Evolutionary conservation across 1,140 invertebrate species (phyloP).

Genomic region (Plectrocnemia conspersa): DNA sequence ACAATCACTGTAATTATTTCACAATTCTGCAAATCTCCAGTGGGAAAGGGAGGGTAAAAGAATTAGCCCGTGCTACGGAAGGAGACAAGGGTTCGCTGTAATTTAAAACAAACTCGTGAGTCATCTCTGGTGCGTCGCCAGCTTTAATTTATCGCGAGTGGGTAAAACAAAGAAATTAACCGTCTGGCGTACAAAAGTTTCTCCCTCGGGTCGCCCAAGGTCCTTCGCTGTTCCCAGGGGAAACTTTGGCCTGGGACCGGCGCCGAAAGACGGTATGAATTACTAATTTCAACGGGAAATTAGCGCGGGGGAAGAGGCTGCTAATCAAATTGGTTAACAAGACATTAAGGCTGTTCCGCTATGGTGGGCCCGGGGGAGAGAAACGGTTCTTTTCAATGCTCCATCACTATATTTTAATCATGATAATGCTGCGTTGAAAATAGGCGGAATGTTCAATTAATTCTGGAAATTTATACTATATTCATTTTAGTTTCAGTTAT

Average conservation of each 20-base stretch:
- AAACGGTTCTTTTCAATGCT: no score
- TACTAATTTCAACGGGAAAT: slow-evolving; percentile 27
- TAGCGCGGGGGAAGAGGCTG: slow-evolving; percentile 14
- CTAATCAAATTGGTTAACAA: slow-evolving; percentile 30
- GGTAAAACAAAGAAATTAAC: slow-evolving; percentile 31
- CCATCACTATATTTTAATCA: no score
- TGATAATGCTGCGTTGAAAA: no score
- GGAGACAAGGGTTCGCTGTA: background rate
- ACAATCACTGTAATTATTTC: slow-evolving; percentile 22
- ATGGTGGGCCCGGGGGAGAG: background rate
- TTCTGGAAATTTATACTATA: no score
- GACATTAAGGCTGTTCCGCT: slow-evolving; percentile 19
- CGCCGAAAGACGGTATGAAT: slow-evolving; percentile 17
- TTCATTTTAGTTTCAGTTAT: no score
- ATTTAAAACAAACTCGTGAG: slow-evolving; percentile 24
- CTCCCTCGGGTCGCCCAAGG: slow-evolving; percentile 5
- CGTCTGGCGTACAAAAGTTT: slow-evolving; percentile 22
- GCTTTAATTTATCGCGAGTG: slow-evolving; percentile 28
- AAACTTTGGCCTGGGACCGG: background rate
- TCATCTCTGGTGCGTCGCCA: slow-evolving; percentile 7
- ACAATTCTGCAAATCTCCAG: slow-evolving; percentile 7
- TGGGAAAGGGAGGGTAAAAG: background rate
- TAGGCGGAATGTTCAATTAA: no score
- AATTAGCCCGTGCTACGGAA: background rate
- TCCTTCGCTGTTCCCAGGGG: background rate